A percentile compares a stretch with the other conserved stretches of the same genome.
Conservation (phyloP, 2,113 vertebrate genomes). For the Natator depressus region DNA sequence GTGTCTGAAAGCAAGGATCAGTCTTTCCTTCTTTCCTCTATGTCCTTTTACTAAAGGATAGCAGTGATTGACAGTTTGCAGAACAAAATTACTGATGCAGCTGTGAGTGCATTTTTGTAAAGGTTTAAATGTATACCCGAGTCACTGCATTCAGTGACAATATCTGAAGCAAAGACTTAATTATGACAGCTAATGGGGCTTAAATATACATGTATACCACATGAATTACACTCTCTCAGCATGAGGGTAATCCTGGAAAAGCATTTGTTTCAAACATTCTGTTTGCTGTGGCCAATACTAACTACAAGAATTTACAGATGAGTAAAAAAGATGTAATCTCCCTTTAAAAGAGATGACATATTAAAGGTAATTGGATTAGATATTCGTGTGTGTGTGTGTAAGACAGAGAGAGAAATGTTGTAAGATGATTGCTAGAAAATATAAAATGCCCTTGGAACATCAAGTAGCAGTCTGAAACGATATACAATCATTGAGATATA, state of each 20-base stretch:
- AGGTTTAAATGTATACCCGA: slow-evolving; percentile 30
- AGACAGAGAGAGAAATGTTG: not conserved
- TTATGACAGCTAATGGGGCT: not conserved
- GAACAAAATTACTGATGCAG: not conserved
- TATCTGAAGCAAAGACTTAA: not conserved
- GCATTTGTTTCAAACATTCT: not conserved
- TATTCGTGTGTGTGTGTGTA: not conserved
- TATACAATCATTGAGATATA: not conserved
- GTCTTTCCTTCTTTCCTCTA: not conserved
- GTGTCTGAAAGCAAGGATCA: not conserved
- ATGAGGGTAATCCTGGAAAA: not conserved
- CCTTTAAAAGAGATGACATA: not conserved
- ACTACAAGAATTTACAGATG: not conserved
- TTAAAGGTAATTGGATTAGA: not conserved
- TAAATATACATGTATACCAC: not conserved
- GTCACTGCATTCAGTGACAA: not conserved
- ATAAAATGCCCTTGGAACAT: not conserved
- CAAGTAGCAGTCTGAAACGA: not conserved
- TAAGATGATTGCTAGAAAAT: not conserved
- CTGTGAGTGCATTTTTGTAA: not conserved
- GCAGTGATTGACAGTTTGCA: not conserved
- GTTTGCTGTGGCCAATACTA: not conserved
- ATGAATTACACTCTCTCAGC: not conserved
- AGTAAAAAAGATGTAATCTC: not conserved
- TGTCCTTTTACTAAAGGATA: not conserved